A percentile compares a stretch with the other conserved stretches of the same genome.
phyloP scores from a whole-genome alignment of 2,797 vertebrate species.

The Orestias chungarensis region DNA sequence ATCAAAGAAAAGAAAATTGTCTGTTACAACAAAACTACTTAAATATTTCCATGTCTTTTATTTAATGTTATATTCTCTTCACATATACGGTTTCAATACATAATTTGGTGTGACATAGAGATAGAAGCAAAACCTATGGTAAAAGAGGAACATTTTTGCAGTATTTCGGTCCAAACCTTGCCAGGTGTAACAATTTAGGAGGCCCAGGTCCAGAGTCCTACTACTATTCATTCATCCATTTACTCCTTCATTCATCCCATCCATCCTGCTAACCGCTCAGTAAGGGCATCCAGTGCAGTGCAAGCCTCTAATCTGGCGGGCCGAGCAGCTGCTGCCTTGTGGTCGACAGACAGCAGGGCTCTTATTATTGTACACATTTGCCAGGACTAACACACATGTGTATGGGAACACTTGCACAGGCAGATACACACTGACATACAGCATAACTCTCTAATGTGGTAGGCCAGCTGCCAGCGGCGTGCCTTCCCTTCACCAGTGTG shows the following conservation, averaged over 20 bases:
- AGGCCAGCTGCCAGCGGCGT: slow-evolving; percentile 93
- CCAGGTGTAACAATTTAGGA: slow-evolving; percentile 40
- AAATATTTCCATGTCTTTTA: not conserved
- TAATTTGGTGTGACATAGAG: too few species aligned
- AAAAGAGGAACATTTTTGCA: not conserved
- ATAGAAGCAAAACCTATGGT: not conserved
- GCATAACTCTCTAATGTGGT: slow-evolving; percentile 89
- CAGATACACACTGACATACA: slow-evolving; percentile 49
- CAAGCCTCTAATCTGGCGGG: slow-evolving; percentile 78
- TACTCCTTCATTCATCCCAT: slow-evolving; percentile 57
- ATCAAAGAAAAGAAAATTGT: not conserved
- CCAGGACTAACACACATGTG: slow-evolving; percentile 49
- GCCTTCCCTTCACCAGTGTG: slow-evolving; percentile 83
- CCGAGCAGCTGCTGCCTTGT: slow-evolving; percentile 77
- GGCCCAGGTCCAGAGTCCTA: slow-evolving; percentile 42
- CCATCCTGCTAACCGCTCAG: slow-evolving; percentile 69
- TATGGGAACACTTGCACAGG: slow-evolving; percentile 33
- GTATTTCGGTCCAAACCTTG: slow-evolving; percentile 4
- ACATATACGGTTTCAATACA: too few species aligned
- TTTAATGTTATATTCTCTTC: not conserved
- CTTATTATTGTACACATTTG: slow-evolving; percentile 74
- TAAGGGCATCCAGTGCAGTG: slow-evolving; percentile 71
- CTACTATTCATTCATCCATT: slow-evolving; percentile 49
- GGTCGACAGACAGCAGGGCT: slow-evolving; percentile 74
- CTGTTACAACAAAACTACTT: not conserved